Evolutionary conservation across 2,888 invertebrate species (phyloP), one percentile per base, ranked within the genome.

Genomic region (Drosophila paucipuncta): DNA sequence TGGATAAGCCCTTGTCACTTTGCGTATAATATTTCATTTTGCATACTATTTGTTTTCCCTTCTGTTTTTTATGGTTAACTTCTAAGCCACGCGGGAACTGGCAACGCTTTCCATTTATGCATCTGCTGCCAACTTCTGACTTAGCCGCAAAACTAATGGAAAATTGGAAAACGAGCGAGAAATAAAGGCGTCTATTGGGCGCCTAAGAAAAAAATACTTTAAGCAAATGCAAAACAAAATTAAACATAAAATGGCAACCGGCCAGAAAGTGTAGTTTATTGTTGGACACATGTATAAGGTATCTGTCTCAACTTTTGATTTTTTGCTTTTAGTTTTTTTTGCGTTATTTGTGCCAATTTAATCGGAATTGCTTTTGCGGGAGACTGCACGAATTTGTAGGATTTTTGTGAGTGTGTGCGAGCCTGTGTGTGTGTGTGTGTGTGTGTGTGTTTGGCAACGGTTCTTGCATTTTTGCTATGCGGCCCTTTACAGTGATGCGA

Each of bases 221-320:
- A 4, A 4, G 49, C 49, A 18, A 49, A 28, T 28, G 47, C 11
- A 57, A 31, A 52, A 50, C 28, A 25, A 62, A 25, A 63, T 47
- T 22, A 16, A 67, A 25, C 37, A 66, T 11, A 6, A n/a, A 58
- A 58, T 77, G 77, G 78, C 77, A 79, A 73, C 30, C 64, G 68
- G 81, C 78, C 78, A 79, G 64, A 62, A 68, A 77, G 52, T 80
- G 54, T 63, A 72, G 43, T 55, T 76, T 37, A 76, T 43, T 74
- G 63, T 66, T 52, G 37, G 25, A 31, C 52, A 22, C 31, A 18
- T n/a, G 55, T 39, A 41, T 52, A 28, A 35, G 35, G 1, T 30
- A 25, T 25, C 2, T 13, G 31, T 53, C 2, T 52, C 16, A 25
- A 37, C 35, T 37, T 37, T 11, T n/a, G 37, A 37, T n/a, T 33